These are phyloP conservation scores for Triops longicaudatus DNA, from an alignment of 1,140 invertebrate species.

Conservation along the genomic window DNA sequence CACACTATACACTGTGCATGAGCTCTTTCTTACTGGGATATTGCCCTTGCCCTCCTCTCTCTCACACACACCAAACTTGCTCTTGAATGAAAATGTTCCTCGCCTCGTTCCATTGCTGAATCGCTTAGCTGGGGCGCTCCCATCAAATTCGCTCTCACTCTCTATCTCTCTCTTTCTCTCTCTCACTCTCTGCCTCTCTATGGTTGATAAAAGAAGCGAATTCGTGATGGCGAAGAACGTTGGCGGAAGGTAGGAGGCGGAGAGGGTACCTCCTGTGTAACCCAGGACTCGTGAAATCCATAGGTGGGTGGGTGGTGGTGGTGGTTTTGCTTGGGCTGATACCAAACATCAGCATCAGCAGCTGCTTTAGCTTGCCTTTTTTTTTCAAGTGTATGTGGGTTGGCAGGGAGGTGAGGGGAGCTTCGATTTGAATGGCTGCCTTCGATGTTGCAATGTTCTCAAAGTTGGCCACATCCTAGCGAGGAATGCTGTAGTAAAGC, in stretches of 20 bases:
- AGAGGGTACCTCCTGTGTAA: background rate
- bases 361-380: background rate
- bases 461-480: background rate
- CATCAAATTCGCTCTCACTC: background rate
- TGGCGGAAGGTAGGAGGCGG: background rate
- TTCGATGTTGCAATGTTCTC: background rate
- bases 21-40: conserved; percentile 6
- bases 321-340: background rate
- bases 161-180: too few species aligned
- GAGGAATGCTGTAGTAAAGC: background rate
- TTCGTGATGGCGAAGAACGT: background rate
- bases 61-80: background rate
- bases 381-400: background rate
- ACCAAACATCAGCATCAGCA: conserved; percentile 14
- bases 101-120: background rate
- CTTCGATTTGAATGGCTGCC: background rate
- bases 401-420: background rate
- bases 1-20: background rate
- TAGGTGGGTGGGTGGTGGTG: background rate
- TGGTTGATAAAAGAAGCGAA: background rate
- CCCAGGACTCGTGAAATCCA: background rate
- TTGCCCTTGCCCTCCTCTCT: background rate
- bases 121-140: background rate
- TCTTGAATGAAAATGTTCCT: conserved; percentile 1
- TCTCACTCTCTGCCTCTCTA: too few species aligned